Conservation (phyloP, 2,797 vertebrate species). For the Cryptoblepharus egeriae region DNA sequence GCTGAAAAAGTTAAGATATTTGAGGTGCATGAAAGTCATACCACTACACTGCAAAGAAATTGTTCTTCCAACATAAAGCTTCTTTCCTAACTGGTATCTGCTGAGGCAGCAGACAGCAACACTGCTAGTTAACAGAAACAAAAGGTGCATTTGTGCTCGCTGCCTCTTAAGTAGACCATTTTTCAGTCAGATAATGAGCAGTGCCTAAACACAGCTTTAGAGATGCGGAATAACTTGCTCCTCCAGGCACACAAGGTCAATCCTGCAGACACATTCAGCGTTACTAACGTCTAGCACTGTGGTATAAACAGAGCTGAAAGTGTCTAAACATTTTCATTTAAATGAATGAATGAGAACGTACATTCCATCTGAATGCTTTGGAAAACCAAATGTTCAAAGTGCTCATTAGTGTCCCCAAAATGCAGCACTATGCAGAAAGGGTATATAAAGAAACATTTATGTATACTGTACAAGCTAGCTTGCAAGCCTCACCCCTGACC, state of each 20-base stretch:
- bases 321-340: background rate
- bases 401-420: background rate
- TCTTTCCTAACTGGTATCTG: conserved; percentile 8
- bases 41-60: background rate
- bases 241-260: background rate
- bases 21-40: background rate
- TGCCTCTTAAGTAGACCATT: conserved; percentile 42
- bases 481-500: background rate
- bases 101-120: background rate
- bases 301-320: conserved; percentile 24
- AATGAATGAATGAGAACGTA: background rate
- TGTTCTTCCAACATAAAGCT: background rate
- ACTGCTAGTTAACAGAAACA: conserved; percentile 30
- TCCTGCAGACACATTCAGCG: background rate
- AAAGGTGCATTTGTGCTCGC: conserved; percentile 32
- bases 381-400: background rate
- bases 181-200: conserved; percentile 33
- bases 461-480: background rate
- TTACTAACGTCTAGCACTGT: background rate
- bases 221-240: fast-evolving
- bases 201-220: conserved; percentile 21
- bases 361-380: background rate
- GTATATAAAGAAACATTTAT: background rate
- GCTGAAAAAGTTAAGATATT: background rate
- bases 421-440: background rate